Percentiles rank a stretch among this genome's conserved stretches.
Conservation (phyloP, 2,797 vertebrate genomes). For the Chaenodraco wilsoni region DNA sequence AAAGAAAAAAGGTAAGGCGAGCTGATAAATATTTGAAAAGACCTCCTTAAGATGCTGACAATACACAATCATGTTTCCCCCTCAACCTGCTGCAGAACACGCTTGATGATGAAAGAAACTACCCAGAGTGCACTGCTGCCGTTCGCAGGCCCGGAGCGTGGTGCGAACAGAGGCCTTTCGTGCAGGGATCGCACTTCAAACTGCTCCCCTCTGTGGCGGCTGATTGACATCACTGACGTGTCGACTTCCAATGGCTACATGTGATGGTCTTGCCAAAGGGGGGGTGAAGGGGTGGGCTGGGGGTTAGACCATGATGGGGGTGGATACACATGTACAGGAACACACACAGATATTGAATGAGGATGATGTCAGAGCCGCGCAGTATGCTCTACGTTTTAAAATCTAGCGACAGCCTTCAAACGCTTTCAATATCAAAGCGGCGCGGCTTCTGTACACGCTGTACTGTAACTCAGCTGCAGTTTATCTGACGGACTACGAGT, state of each 20-base stretch:
- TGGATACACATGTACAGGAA: background rate
- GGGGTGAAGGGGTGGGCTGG: too few species aligned
- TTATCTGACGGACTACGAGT: slow-evolving; percentile 23
- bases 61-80: slow-evolving; percentile 7
- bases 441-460: background rate
- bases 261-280: slow-evolving; percentile 2
- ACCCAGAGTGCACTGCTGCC: slow-evolving; percentile 10
- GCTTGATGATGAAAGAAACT: slow-evolving; percentile 12
- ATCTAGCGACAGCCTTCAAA: slow-evolving; percentile 21
- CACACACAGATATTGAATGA: background rate
- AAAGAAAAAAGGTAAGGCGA: background rate
- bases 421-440: slow-evolving; percentile 29
- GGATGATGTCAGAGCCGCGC: slow-evolving; percentile 29
- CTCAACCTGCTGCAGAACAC: slow-evolving; percentile 9
- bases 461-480: slow-evolving; percentile 3
- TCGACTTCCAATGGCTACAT: slow-evolving; percentile 47
- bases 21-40: slow-evolving; percentile 10
- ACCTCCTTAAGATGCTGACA: slow-evolving; percentile 5
- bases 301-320: background rate
- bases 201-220: background rate
- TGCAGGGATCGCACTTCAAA: slow-evolving; percentile 41
- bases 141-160: slow-evolving; percentile 22
- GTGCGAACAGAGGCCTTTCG: slow-evolving; percentile 29
- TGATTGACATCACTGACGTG: slow-evolving; percentile 41
- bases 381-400: slow-evolving; percentile 25